Conservation (phyloP, 2,888 invertebrate species). For the Yponomeuta sedellus region DNA sequence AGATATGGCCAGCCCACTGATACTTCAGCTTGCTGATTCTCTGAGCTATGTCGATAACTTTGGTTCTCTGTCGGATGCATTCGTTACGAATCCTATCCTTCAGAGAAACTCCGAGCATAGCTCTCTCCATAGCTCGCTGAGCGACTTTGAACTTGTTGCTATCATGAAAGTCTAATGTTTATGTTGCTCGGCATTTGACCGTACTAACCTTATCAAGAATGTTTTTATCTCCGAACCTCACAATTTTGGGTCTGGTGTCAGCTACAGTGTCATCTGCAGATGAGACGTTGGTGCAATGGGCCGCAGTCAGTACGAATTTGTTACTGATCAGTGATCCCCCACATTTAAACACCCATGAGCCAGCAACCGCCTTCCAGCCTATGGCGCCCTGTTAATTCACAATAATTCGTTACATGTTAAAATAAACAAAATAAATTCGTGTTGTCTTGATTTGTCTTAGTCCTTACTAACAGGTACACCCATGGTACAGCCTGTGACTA, state of each 20-base stretch:
- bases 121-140: too few species aligned
- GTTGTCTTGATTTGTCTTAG: too few species aligned
- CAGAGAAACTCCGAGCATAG: too few species aligned
- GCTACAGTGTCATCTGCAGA: slow-evolving; percentile 26
- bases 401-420: background rate
- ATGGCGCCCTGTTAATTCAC: slow-evolving; percentile 32
- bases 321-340: slow-evolving; percentile 79
- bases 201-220: slow-evolving; percentile 28
- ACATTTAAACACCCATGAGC: slow-evolving; percentile 55
- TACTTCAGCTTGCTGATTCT: too few species aligned
- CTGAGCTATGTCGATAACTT: too few species aligned
- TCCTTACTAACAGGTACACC: too few species aligned
- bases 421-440: background rate
- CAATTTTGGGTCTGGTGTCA: slow-evolving; percentile 33
- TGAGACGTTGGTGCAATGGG: slow-evolving; percentile 68
- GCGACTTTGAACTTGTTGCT: too few species aligned
- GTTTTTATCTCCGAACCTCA: slow-evolving; percentile 37
- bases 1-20: too few species aligned
- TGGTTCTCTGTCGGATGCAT: too few species aligned
- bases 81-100: too few species aligned
- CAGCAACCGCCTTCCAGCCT: slow-evolving; percentile 34
- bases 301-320: slow-evolving; percentile 79
- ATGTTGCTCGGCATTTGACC: background rate
- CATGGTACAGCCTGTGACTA: too few species aligned
- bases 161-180: background rate